Evolutionary conservation across 2,888 invertebrate genomes (phyloP).

Genomic region (Torymus tubicola): DNA sequence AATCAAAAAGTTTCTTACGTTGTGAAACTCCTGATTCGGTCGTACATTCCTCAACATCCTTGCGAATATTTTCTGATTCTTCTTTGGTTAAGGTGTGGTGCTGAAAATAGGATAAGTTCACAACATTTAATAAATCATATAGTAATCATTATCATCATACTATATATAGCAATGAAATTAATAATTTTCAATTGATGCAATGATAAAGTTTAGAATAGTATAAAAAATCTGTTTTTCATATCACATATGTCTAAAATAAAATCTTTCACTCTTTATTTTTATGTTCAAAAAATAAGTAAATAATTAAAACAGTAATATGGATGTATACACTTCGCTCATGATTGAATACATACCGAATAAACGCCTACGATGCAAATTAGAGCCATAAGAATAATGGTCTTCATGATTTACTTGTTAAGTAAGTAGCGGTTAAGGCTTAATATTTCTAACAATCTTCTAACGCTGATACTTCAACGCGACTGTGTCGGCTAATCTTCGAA

Average conservation of each 20-base stretch:
- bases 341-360: slow-evolving; percentile 15
- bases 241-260: no score
- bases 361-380: slow-evolving; percentile 1
- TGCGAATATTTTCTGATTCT: background rate
- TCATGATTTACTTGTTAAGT: slow-evolving; percentile 10
- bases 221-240: no score
- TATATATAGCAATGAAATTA: no score
- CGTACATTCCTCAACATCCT: slow-evolving; percentile 15
- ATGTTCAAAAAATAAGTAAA: background rate
- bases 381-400: background rate
- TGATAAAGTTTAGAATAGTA: no score
- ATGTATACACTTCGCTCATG: background rate
- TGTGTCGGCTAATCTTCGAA: background rate
- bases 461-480: background rate
- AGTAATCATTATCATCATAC: no score
- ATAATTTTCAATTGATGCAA: no score
- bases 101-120: background rate
- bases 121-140: no score
- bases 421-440: no score
- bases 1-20: slow-evolving; percentile 26
- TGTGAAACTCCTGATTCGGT: slow-evolving; percentile 19
- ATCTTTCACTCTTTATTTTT: no score
- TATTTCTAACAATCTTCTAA: no score
- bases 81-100: background rate
- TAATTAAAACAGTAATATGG: background rate